These are phyloP conservation scores for Saccostrea glomerata DNA, from an alignment of 1,140 invertebrate genomes.

Conservation along the genomic window DNA sequence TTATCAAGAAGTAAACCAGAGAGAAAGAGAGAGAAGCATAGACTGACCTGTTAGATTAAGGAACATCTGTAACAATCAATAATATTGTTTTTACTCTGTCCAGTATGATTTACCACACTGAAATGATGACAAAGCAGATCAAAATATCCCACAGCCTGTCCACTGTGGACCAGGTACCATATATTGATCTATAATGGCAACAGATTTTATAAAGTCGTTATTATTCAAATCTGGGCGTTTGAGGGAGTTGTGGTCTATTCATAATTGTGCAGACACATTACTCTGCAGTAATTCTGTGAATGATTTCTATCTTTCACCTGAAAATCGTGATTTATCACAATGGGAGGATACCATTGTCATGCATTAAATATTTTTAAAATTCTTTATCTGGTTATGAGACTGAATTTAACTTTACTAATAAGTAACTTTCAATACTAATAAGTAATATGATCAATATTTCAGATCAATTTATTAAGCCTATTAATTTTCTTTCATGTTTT, in stretches of 20 bases:
- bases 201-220: conserved; percentile 7
- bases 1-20: background rate
- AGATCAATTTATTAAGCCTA: too few species aligned
- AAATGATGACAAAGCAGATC: background rate
- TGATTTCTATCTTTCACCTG: conserved; percentile 18
- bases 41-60: too few species aligned
- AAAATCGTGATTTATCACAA: conserved; percentile 24
- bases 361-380: conserved; percentile 18
- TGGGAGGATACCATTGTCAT: background rate
- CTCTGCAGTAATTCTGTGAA: background rate
- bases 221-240: conserved; percentile 11
- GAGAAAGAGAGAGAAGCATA: background rate
- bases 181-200: background rate
- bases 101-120: background rate
- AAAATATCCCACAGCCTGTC: background rate
- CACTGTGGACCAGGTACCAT: background rate
- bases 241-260: conserved; percentile 21
- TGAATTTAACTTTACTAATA: background rate
- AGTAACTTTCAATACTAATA: background rate
- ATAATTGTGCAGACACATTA: conserved; percentile 8
- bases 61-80: too few species aligned
- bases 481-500: too few species aligned
- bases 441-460: background rate
- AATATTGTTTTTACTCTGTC: too few species aligned
- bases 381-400: background rate